phyloP scores from a whole-genome alignment of 2,888 invertebrate genomes.

The Caenorhabditis sp. region DNA sequence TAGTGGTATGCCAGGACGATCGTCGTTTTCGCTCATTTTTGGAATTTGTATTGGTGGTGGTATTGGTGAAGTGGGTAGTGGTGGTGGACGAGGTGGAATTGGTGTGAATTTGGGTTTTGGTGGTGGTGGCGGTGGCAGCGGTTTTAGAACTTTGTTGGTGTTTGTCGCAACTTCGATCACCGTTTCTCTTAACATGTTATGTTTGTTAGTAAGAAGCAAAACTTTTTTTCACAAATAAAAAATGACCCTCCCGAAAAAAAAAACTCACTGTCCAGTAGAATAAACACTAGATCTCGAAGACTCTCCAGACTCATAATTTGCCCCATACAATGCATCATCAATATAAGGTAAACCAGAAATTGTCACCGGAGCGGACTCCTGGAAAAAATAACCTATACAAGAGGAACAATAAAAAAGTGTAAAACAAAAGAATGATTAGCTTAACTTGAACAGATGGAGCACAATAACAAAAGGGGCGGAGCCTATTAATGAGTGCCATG shows the following conservation, averaged over 20 bases:
- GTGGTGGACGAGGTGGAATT: slow-evolving; percentile 12
- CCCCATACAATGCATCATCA: slow-evolving; percentile 36
- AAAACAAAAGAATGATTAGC: no score
- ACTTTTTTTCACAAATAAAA: background rate
- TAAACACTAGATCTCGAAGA: slow-evolving; percentile 30
- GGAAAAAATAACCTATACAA: background rate
- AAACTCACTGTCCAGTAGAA: slow-evolving; percentile 31
- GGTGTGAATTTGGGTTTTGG: slow-evolving; percentile 8
- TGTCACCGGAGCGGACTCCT: slow-evolving; percentile 32
- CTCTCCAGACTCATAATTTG: slow-evolving; percentile 19
- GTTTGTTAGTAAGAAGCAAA: slow-evolving; percentile 24
- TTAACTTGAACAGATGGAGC: no score
- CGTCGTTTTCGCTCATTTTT: background rate
- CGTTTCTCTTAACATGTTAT: slow-evolving; percentile 30
- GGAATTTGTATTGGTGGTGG: slow-evolving; percentile 34
- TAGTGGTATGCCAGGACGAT: background rate
- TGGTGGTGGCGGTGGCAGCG: slow-evolving; percentile 27
- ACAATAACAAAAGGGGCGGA: no score
- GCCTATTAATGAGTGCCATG: no score
- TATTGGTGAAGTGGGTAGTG: slow-evolving; percentile 30
- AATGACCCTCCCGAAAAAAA: background rate
- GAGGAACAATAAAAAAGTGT: no score
- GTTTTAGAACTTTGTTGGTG: background rate
- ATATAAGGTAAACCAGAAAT: slow-evolving; percentile 37
- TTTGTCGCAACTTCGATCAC: slow-evolving; percentile 13